Evolutionary conservation across 2,888 invertebrate genomes (phyloP), one percentile per base, ranked within the genome.

Genomic region (Tetranychus piercei): DNA sequence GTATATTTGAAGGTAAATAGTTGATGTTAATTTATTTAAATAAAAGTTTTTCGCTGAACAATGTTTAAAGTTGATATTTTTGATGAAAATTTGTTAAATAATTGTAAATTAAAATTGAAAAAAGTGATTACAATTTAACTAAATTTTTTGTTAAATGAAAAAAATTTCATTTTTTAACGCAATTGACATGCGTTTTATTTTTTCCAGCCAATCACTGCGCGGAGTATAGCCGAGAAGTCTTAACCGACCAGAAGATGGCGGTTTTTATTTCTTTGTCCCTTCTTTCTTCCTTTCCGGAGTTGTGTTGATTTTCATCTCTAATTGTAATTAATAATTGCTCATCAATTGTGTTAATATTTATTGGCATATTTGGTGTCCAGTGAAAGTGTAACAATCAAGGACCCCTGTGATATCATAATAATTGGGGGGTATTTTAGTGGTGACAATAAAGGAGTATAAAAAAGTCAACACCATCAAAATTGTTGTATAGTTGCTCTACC

Each of bases 351-450:
- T 15, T 15, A 55, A 55, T 55, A 55, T 55, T 55, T 55, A 55
- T 55, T 55, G 55, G 55, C 55, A 55, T 55, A 55, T 55, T 55
- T 55, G 55, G 55, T 55, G 55, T 55, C 55, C 55, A 55, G 55
- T 55, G 55, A 55, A 15, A 55, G 55, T 55, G 55, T 55, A 55
- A 55, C 55, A 55, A 9, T 15, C 15, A 9, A 55, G 55, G 55
- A 55, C 55, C 55, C 55, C 15, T 15, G 55, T 55, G 55, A 55
- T 55, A 55, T 15, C 15, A 55, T 55, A 55, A 55, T 55, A 55
- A 15, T 55, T 55, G 55, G 55, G 55, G 55, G 55, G 55, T 55
- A 55, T 15, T 15, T 15, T 55, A 55, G 55, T 55, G 55, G 55
- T 55, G 55, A 55, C 55, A 55, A 55, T 55, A 5, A 55, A 55